Base-by-base conservation (phyloP, 2,888 invertebrate genomes). In the Antitype chi region DNA sequence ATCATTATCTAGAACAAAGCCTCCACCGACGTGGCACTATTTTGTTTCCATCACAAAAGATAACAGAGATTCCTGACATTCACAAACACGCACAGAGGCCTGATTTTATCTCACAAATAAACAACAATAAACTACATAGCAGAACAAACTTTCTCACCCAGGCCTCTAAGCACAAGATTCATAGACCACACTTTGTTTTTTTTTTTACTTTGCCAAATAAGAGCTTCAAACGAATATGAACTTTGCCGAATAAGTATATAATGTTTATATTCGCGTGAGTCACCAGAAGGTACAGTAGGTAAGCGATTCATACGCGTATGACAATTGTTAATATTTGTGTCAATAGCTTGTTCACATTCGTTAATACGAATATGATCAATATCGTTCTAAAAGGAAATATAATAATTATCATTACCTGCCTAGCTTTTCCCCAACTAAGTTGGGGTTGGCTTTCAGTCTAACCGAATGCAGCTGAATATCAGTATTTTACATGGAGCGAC, bases 21-120 rank as follows among this genome's bases (percentile, higher is more conserved):
- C 49, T 11, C 8, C 15, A 52, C 17, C 15, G 17, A 32, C 52
- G 1, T n/a, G 6, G 52, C 49, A 57, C 11, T 68, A 80, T 68
- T 74, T 57, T 63, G 60, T 67, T 55, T 67, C 43, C 5, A 52
- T 43, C 28, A 68, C 60, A 62, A 80, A 60, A 55, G 74, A 74
- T 60, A 55, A 62, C 15, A 64, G 59, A 20, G 28, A 17, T 53
- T 60, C 23, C 20, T 55, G 43, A 74, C 55, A 43, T 47, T 52
- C 43, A 62, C 43, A 57, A 66, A 81, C 59, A 67, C 76, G 60
- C 66, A 62, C 66, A 9, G 32, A 69, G 57, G 52, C 49, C 43
- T 38, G 66, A 67, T 53, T 78, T 66, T 72, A 70, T 81, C 69
- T 52, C 52, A 66, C 60, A 78, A n/a, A 70, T 82, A 67, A 70